Percentiles rank a stretch among this genome's conserved stretches.
These are phyloP conservation scores for Diplosoma virens DNA, from an alignment of 23 tunicate genomes.

Conservation along the genomic window DNA sequence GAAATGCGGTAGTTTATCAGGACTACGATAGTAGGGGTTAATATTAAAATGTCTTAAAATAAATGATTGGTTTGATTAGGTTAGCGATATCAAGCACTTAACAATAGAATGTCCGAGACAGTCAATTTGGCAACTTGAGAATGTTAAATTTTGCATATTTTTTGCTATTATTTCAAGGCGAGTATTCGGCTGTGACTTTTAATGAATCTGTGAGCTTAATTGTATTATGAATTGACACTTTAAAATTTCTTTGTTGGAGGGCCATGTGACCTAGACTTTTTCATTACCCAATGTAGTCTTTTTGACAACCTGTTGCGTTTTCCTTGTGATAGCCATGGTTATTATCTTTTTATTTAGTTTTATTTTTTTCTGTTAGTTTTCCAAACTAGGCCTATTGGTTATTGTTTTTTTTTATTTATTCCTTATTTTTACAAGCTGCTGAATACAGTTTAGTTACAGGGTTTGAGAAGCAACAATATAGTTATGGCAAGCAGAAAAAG, in stretches of 20 bases:
- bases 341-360: too few relatives aligned
- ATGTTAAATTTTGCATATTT: not conserved
- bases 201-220: not conserved
- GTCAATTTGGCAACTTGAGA: not conserved
- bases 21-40: too few relatives aligned
- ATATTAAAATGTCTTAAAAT: too few relatives aligned
- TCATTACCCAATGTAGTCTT: not conserved
- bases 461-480: not conserved
- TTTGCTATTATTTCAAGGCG: not conserved
- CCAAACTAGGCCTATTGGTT: not conserved
- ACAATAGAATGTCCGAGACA: not conserved
- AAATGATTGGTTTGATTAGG: too few relatives aligned
- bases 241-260: too few relatives aligned
- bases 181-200: not conserved
- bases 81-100: too few relatives aligned
- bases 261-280: not conserved
- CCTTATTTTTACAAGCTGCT: not conserved
- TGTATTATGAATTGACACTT: too few relatives aligned
- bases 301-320: not conserved
- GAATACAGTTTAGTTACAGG: not conserved
- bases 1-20: too few relatives aligned
- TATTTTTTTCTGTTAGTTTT: not conserved
- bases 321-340: not conserved
- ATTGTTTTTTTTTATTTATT: not conserved
- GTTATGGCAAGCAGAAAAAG: not conserved